Conservation (phyloP, 2,797 vertebrate genomes). For the Sternotherus odoratus region DNA sequence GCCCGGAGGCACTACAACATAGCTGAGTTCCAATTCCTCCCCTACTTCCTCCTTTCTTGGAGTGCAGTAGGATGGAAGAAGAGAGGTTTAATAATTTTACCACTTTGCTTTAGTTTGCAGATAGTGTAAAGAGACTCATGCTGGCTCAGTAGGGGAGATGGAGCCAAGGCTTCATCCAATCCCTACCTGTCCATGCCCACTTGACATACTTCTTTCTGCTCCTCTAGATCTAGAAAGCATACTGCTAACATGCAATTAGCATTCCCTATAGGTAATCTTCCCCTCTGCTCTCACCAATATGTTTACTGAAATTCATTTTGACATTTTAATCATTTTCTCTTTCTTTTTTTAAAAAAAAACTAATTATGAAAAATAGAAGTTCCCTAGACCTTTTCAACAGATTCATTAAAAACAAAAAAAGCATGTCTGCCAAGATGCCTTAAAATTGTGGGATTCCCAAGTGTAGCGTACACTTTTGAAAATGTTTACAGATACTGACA, state of each 20-base stretch:
- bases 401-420: background rate
- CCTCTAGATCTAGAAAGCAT: background rate
- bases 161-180: background rate
- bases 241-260: background rate
- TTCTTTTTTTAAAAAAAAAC: background rate
- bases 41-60: background rate
- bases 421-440: background rate
- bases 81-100: background rate
- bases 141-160: background rate
- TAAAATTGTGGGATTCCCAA: background rate
- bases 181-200: no score
- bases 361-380: background rate
- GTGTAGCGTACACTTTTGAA: conserved; percentile 22
- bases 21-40: background rate
- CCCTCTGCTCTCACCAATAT: background rate
- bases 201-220: background rate
- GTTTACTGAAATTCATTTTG: background rate
- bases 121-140: no score
- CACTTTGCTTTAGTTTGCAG: background rate
- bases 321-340: background rate
- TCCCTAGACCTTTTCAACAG: background rate
- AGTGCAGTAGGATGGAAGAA: background rate
- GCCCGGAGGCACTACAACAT: background rate
- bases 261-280: background rate
- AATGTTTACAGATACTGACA: conserved; percentile 51